Evolutionary conservation across 2,113 vertebrate genomes (phyloP), one percentile per base, ranked within the genome.

Genomic region (Cyphomyrus plagiostoma): DNA sequence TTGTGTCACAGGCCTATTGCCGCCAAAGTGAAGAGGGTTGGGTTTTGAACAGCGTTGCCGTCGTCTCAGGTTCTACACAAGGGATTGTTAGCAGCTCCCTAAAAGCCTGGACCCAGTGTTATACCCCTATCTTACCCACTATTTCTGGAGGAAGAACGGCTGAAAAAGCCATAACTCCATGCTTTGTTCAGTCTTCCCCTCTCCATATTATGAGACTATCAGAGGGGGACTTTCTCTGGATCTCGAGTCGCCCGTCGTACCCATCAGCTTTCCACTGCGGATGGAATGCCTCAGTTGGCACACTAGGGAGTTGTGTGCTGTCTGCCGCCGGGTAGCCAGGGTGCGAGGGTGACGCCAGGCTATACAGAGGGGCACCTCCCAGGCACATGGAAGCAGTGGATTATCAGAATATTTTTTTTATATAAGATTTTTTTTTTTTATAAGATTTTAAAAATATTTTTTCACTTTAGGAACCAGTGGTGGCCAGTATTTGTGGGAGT

Each of bases 261-360:
- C 88, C 90, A 89, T 92, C 91, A 92, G 89, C 92, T 52, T 90
- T 89, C 89, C 90, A 70, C 91, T 58, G 90, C 39, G n/a, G 39
- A 8, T 10, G 89, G 85, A 46, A 87, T 56, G 84, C 82, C 88
- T 91, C 86, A 89, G 86, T 91, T 88, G 89, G 30, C 89, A 89
- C 52, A n/a, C 62, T n/a, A 30, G 11, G 53, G 46, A 50, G 23
- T 30, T 5, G 42, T 23, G 39, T 84, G 4, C 5, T 11, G 10
- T 46, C 45, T 23, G 35, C 23, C 39, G 21, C 90, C 56, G 90
- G 89, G 90, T 89, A 48, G 89, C 21, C 88, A 89, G 62, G 62
- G 10, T 80, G 42, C 30, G 45, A 83, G 15, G 77, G 50, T 5
- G 70, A 42, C 19, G 5, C 13, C 48, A 30, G 11, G 23, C 46